Evolutionary conservation across 2,888 invertebrate species (phyloP), one percentile per base, ranked within the genome.

Genomic region (Argynnis bischoffii): DNA sequence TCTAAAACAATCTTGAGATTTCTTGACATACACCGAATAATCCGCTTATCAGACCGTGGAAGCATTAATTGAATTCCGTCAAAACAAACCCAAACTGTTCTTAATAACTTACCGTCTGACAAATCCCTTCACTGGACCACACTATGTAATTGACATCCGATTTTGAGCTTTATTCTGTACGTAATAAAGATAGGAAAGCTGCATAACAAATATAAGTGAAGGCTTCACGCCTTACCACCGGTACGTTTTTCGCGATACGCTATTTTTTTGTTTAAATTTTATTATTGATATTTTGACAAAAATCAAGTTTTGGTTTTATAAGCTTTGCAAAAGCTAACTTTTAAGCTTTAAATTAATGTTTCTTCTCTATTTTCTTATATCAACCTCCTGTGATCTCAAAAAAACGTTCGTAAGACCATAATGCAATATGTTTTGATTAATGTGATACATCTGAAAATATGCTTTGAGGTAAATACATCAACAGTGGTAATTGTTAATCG

Each of bases 31-130:
- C 64, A 74, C 67, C 66, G 67, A 70, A 74, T 84, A 85, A 87
- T 82, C 86, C 80, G 80, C 82, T 86, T 82, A 82, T 66, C 70
- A 67, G 74, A 73, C 75, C 76, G 74, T 78, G 81, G 78, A 80
- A 77, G 79, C 78, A 79, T 81, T 84, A 85, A 82, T 83, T 83
- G 78, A 77, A 80, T 78, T 74, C 80, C 78, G 84, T 89, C 88
- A 88, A 84, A 87, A 89, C 87, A 87, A 77, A 78, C 73, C 68
- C 53, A 72, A 76, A 74, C 75, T 75, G 76, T 79, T 74, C 69
- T 76, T 76, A 76, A 76, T 79, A 79, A 81, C 80, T 81, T 78
- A 77, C 76, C 82, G 82, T 85, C 81, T 85, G 87, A 88, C 89
- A 85, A 89, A 89, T 88, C 87, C 84, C 76, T 76, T 81, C 78